Conservation (phyloP, 64 coral and sea anemone genomes). For the Platygyra sinensis region DNA sequence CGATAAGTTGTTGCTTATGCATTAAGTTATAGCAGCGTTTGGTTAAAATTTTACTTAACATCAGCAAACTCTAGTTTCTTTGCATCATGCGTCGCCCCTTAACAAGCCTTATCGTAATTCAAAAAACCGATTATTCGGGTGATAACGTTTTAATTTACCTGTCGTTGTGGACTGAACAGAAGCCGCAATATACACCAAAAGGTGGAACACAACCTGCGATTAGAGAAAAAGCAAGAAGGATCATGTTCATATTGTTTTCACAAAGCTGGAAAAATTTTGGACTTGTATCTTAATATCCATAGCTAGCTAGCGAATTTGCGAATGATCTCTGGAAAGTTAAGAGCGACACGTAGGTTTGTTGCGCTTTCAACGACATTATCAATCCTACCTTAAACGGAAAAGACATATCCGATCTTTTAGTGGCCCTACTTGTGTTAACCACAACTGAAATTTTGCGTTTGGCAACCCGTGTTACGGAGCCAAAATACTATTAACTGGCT, state of each 20-base stretch:
- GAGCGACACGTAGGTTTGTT: neutral
- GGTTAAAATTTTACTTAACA: neutral
- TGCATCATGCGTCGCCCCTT: neutral
- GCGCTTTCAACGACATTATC: neutral
- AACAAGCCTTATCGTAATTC: neutral
- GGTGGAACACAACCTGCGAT: conserved; percentile 19
- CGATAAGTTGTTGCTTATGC: neutral
- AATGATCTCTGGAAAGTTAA: neutral
- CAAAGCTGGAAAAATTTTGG: neutral
- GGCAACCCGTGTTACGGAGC: neutral
- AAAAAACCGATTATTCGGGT: neutral
- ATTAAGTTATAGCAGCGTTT: neutral
- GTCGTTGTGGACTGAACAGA: neutral
- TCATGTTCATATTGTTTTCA: neutral
- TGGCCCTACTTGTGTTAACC: neutral
- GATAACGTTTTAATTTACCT: conserved; percentile 24
- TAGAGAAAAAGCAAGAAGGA: conserved; percentile 2
- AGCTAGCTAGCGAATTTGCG: neutral
- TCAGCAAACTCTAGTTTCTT: neutral
- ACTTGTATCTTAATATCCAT: neutral
- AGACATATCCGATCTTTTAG: neutral
- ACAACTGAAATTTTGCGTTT: neutral
- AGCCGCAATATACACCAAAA: neutral
- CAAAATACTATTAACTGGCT: neutral
- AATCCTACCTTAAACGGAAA: conserved; percentile 4